A percentile compares a stretch with the other conserved stretches of the same genome.
These are phyloP conservation scores for Empis livida DNA, from an alignment of 2,888 invertebrate genomes.

Conservation along the genomic window DNA sequence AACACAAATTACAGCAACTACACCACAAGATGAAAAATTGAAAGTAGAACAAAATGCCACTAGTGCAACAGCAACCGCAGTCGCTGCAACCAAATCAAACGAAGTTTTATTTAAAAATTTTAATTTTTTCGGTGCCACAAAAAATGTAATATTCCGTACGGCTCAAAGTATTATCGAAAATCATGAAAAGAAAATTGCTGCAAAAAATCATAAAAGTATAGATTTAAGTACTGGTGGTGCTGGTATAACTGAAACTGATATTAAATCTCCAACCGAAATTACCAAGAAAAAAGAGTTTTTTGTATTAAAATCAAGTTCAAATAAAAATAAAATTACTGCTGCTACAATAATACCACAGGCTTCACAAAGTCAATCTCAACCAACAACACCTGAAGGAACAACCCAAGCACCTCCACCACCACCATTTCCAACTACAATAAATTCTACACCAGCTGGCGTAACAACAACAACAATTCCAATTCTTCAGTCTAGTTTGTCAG, in stretches of 20 bases:
- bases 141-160: slow-evolving; percentile 36
- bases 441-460: background rate
- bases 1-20: background rate
- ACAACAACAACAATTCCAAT: slow-evolving; percentile 2
- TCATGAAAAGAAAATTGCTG: slow-evolving; percentile 35
- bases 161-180: slow-evolving; percentile 38
- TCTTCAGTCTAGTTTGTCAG: background rate
- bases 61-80: slow-evolving; percentile 2
- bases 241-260: slow-evolving; percentile 14
- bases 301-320: slow-evolving; percentile 28
- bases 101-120: slow-evolving; percentile 33
- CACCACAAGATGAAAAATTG: background rate
- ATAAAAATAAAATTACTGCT: slow-evolving; percentile 29
- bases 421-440: too few species aligned
- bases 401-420: too few species aligned
- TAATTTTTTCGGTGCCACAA: slow-evolving; percentile 35
- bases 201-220: slow-evolving; percentile 24
- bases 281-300: slow-evolving; percentile 35
- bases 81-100: slow-evolving; percentile 22
- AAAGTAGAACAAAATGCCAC: background rate
- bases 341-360: slow-evolving; percentile 18
- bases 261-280: slow-evolving; percentile 33
- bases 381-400: background rate
- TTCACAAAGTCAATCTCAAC: background rate
- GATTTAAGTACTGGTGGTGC: background rate